phyloP scores from a whole-genome alignment of 2,113 vertebrate genomes.

The Ageneiosus marmoratus region DNA sequence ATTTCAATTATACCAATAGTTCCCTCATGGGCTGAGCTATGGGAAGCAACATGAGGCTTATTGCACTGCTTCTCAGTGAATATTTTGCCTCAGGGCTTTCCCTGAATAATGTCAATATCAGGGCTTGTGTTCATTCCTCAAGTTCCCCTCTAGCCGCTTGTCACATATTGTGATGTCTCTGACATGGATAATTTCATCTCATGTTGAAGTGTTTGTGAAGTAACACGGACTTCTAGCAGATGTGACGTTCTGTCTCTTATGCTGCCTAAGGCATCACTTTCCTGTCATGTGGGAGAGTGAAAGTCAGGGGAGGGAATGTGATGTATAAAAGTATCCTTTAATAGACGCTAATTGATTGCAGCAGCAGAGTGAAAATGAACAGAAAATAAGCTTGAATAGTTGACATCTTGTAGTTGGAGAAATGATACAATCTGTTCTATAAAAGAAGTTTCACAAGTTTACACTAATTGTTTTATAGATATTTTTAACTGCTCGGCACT shows the following conservation, averaged over 20 bases:
- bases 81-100: slow-evolving; percentile 46
- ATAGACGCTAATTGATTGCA: slow-evolving; percentile 19
- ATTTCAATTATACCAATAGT: slow-evolving; percentile 58
- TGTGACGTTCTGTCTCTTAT: slow-evolving; percentile 31
- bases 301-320: not conserved
- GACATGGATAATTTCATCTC: slow-evolving; percentile 60
- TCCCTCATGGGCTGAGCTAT: slow-evolving; percentile 47
- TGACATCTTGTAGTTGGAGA: not conserved
- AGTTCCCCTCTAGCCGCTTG: slow-evolving; percentile 51
- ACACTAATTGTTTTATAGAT: slow-evolving; percentile 2
- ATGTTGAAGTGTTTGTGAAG: slow-evolving; percentile 41
- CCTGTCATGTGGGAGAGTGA: slow-evolving; percentile 42
- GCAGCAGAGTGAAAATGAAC: slow-evolving; percentile 22
- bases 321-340: slow-evolving; percentile 9
- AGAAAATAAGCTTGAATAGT: not conserved
- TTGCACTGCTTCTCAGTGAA: slow-evolving; percentile 49
- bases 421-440: not conserved
- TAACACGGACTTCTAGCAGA: slow-evolving; percentile 46
- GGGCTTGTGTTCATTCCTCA: slow-evolving; percentile 50
- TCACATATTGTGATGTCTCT: slow-evolving; percentile 50
- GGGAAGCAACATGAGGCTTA: slow-evolving; percentile 50
- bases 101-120: slow-evolving; percentile 45
- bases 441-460: slow-evolving; percentile 5
- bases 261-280: slow-evolving; percentile 32
- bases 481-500: not conserved